Conservation (phyloP, 2,113 vertebrate genomes). For the Zingel zingel region DNA sequence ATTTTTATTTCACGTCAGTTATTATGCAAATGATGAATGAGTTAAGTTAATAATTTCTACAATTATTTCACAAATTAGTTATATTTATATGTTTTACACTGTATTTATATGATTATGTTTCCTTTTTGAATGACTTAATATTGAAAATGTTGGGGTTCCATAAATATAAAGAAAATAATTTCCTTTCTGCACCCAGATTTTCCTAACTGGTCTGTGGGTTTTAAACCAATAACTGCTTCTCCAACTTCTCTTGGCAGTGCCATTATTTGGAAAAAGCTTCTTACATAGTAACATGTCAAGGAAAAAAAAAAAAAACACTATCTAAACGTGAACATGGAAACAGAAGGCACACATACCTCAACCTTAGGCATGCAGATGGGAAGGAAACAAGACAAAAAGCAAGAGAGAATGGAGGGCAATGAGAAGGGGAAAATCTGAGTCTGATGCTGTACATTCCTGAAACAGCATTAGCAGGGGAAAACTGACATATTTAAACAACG, state of each 20-base stretch:
- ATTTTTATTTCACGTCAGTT: too few species aligned
- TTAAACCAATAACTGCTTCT: slow-evolving; percentile 22
- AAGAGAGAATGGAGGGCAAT: slow-evolving; percentile 73
- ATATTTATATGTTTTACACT: background rate
- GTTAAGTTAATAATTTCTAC: background rate
- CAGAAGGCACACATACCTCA: slow-evolving; percentile 82
- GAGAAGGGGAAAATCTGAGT: slow-evolving; percentile 59
- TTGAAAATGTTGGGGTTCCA: background rate
- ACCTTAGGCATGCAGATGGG: slow-evolving; percentile 83
- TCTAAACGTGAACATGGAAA: slow-evolving; percentile 45
- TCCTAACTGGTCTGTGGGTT: slow-evolving; percentile 10
- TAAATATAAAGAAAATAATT: slow-evolving; percentile 7
- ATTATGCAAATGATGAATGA: slow-evolving; percentile 1
- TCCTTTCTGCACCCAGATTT: slow-evolving; percentile 3
- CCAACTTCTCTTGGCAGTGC: background rate
- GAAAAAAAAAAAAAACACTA: background rate
- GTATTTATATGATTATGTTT: background rate
- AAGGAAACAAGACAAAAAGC: slow-evolving; percentile 56
- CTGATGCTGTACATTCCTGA: slow-evolving; percentile 24
- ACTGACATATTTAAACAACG: background rate
- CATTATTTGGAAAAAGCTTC: background rate
- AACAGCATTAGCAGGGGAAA: slow-evolving; percentile 34
- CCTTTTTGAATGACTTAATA: background rate
- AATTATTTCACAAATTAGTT: background rate
- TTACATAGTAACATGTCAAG: background rate